Evolutionary conservation across 2,797 vertebrate species (phyloP), one percentile per base, ranked within the genome.

Genomic region (Lycodopsis pacificus): DNA sequence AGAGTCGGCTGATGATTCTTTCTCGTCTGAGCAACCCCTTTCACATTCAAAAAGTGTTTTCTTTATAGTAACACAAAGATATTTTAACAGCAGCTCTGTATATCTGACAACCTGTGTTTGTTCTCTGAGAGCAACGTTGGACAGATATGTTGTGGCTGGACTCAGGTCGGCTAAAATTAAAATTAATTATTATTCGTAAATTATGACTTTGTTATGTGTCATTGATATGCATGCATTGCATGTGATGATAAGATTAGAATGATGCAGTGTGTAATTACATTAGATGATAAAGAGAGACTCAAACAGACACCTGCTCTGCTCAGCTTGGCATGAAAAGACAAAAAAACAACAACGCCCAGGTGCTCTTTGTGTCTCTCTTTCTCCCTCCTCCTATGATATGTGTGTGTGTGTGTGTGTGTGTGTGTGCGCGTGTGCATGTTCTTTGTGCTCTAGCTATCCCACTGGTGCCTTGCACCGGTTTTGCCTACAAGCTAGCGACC

Each of bases 401-500:
- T 42, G 22, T 71, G 76, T 75, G 67, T 73, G 53, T 72, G 78
- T 71, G 76, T 75, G 67, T 73, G 53, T 72, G 78, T 83, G 44
- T 82, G 73, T 73, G 71, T 65, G 25, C 57, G 54, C 58, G 10
- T 27, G 22, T 67, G 81, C 34, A 2, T 76, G 77, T 79, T 79
- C 49, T 79, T 44, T 84, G 76, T 76, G 72, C 75, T 81, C 38
- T 69, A n/a, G 74, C 80, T 79, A 44, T 89, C 88, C 88, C 86
- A 79, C 73, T 73, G 83, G 73, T 84, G 75, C 80, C 80, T 65
- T 30, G 49, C 86, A 90, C 85, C 54, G 63, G 79, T 84, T 87
- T 86, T 88, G 86, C 90, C 90, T 81, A 90, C 77, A 75, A 92
- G 91, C 89, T 74, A 84, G 82, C 90, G 91, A 95, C 94, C 95